These are phyloP conservation scores for Sternotherus odoratus DNA, from an alignment of 2,797 vertebrate genomes.

Conservation along the genomic window DNA sequence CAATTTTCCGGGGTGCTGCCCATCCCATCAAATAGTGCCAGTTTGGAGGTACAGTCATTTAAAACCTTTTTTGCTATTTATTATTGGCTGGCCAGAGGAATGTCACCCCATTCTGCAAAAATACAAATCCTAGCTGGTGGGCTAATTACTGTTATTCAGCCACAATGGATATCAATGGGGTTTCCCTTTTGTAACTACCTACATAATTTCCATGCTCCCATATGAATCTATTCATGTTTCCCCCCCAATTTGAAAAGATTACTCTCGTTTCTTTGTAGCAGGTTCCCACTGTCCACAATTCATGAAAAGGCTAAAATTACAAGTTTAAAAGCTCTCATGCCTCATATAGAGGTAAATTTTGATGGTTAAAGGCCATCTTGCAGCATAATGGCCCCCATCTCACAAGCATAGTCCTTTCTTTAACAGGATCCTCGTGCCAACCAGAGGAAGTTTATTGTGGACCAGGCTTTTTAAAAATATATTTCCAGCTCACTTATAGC, in stretches of 20 bases:
- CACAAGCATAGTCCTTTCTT: conserved; percentile 1
- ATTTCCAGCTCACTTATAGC: background rate
- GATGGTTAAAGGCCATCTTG: conserved; percentile 19
- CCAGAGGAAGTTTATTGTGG: background rate
- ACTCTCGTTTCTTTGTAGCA: conserved; percentile 56
- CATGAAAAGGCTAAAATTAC: conserved; percentile 60
- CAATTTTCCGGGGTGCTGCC: background rate
- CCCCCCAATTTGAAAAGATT: conserved; percentile 72
- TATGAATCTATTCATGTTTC: conserved; percentile 58
- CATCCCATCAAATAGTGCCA: conserved; percentile 4
- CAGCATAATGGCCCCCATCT: conserved; percentile 4
- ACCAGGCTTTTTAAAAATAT: background rate
- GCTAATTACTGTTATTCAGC: conserved; percentile 39
- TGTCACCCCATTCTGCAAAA: conserved; percentile 38
- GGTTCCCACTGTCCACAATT: conserved; percentile 56
- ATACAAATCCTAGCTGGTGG: conserved; percentile 8
- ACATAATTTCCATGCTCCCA: conserved; percentile 45
- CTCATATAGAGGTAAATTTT: conserved; percentile 35
- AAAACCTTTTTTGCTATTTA: conserved; percentile 18
- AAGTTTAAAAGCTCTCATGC: conserved; percentile 50
- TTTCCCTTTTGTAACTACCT: conserved; percentile 60
- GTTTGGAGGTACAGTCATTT: conserved; percentile 29
- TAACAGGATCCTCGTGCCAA: background rate
- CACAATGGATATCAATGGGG: conserved; percentile 24
- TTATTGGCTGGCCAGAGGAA: conserved; percentile 38